phyloP scores from a whole-genome alignment of 2,888 invertebrate genomes.

The Stramonita haemastoma region DNA sequence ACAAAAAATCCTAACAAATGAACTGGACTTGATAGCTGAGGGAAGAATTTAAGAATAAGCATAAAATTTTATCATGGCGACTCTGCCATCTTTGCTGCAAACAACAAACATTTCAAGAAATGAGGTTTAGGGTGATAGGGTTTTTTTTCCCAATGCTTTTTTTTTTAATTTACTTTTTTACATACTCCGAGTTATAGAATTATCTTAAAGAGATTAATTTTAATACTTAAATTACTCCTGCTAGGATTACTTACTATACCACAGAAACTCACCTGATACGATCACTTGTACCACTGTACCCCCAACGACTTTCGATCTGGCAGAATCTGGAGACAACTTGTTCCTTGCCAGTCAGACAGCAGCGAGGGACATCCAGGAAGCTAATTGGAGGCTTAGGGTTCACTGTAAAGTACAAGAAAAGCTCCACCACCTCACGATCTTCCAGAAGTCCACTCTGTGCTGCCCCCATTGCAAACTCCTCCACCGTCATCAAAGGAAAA shows the following conservation, averaged over 20 bases:
- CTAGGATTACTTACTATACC: neutral
- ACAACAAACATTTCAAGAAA: too few species aligned
- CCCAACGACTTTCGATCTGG: constrained; percentile 89
- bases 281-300: constrained; percentile 90
- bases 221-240: too few species aligned
- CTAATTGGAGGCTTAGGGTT: constrained; percentile 87
- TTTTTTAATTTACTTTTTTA: too few species aligned
- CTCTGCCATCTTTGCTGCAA: too few species aligned
- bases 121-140: too few species aligned
- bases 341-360: constrained; percentile 88
- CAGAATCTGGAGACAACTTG: constrained; percentile 86
- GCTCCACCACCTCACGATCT: constrained; percentile 86
- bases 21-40: too few species aligned
- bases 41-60: too few species aligned
- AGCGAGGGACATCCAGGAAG: constrained; percentile 84
- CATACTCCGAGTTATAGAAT: too few species aligned
- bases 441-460: constrained; percentile 84
- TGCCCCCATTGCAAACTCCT: constrained; percentile 87
- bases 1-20: too few species aligned
- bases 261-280: constrained; percentile 82
- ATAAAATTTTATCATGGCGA: too few species aligned
- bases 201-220: too few species aligned
- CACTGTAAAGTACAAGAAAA: constrained; percentile 80
- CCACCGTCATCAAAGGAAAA: constrained; percentile 90
- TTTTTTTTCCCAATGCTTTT: too few species aligned